phyloP scores from a whole-genome alignment of 2,888 invertebrate genomes.

The Eristalinus aeneus region DNA sequence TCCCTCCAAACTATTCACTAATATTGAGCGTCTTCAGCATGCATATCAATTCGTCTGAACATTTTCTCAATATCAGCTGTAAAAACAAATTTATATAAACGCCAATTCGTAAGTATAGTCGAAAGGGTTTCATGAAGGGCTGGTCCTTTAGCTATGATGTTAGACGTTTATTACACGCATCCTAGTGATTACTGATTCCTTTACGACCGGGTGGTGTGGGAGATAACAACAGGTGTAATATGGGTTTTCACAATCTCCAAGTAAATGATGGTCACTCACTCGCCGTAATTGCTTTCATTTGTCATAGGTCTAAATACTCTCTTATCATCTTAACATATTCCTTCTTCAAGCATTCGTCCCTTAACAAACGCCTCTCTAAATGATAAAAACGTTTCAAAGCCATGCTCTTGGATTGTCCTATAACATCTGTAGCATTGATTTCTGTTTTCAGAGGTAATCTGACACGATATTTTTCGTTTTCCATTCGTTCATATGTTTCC shows the following conservation, averaged over 20 bases:
- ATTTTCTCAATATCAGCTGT: conserved; percentile 60
- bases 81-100: conserved; percentile 31
- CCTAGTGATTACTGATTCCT: conserved; percentile 42
- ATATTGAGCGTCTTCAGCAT: conserved; percentile 34
- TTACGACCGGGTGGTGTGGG: conserved; percentile 43
- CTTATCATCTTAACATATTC: conserved; percentile 24
- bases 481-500: no score
- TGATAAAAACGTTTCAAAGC: conserved; percentile 39
- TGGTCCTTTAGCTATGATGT: no score
- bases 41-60: conserved; percentile 41
- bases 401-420: conserved; percentile 17
- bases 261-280: conserved; percentile 18
- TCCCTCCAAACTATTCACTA: conserved; percentile 50
- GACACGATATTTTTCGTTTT: no score
- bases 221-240: conserved; percentile 45
- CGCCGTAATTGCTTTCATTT: conserved; percentile 37
- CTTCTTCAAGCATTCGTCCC: conserved; percentile 1
- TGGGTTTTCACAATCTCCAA: background rate
- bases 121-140: no score
- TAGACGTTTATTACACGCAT: conserved; percentile 74
- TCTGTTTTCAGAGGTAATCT: conserved; percentile 18
- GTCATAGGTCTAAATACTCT: conserved; percentile 31
- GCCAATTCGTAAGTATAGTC: conserved; percentile 44
- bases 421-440: conserved; percentile 2
- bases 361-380: no score